Conservation (phyloP, 2,113 vertebrate species). For the Isurus oxyrinchus region DNA sequence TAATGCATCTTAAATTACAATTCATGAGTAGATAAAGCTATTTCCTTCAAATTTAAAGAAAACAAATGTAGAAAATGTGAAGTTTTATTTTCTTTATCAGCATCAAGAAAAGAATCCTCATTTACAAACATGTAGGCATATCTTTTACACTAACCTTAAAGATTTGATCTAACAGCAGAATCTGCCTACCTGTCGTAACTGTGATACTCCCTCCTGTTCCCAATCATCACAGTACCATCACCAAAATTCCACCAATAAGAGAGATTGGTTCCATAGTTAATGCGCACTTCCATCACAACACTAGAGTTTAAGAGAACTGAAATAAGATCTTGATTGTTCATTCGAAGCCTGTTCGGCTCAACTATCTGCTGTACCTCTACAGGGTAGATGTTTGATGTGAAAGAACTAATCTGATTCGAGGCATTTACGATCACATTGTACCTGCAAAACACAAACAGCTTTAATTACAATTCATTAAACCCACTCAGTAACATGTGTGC, state of each 20-base stretch:
- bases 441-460: slow-evolving; percentile 46
- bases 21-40: background rate
- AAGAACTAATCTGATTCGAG: slow-evolving; percentile 42
- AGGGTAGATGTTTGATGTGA: slow-evolving; percentile 50
- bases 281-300: slow-evolving; percentile 57
- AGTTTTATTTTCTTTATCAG: background rate
- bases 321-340: slow-evolving; percentile 37
- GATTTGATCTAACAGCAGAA: background rate
- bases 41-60: background rate
- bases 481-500: background rate
- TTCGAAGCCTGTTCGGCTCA: slow-evolving; percentile 57
- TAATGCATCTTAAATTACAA: background rate
- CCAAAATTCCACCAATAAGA: slow-evolving; percentile 68
- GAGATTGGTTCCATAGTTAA: slow-evolving; percentile 59
- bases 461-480: background rate
- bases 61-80: background rate
- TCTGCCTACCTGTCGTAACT: slow-evolving; percentile 54
- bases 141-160: background rate
- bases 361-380: slow-evolving; percentile 61
- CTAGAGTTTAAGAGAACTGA: slow-evolving; percentile 58
- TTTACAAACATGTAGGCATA: background rate
- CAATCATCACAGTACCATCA: slow-evolving; percentile 53
- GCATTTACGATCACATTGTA: slow-evolving; percentile 56
- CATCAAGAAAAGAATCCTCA: background rate
- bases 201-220: slow-evolving; percentile 52